Evolutionary conservation across 2,888 invertebrate species (phyloP).

Genomic region (Brenthis daphne): DNA sequence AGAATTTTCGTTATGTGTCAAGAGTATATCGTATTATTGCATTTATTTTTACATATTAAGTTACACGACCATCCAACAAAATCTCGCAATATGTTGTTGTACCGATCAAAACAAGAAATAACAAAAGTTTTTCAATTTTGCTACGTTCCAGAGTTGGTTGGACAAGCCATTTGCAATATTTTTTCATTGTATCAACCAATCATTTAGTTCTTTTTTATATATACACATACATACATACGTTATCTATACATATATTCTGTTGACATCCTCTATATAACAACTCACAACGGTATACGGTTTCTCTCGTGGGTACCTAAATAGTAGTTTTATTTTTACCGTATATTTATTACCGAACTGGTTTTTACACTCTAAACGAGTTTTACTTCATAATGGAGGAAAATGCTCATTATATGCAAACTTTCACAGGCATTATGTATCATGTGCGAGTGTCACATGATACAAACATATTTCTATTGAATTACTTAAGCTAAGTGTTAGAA

Average conservation of each 20-base stretch:
- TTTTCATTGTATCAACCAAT: slow-evolving; percentile 16
- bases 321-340: slow-evolving; percentile 13
- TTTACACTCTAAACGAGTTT: slow-evolving; percentile 30
- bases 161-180: slow-evolving; percentile 22
- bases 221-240: not conserved
- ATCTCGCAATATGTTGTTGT: not conserved
- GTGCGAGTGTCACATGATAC: slow-evolving; percentile 26
- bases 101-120: not conserved
- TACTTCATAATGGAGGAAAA: slow-evolving; percentile 35
- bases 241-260: not conserved
- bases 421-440: slow-evolving; percentile 30
- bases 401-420: slow-evolving; percentile 29
- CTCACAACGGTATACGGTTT: slow-evolving; percentile 6
- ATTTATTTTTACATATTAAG: not conserved
- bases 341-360: slow-evolving; percentile 26
- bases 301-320: slow-evolving; percentile 17
- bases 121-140: slow-evolving; percentile 21
- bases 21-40: no score
- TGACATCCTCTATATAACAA: slow-evolving; percentile 12
- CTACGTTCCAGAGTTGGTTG: slow-evolving; percentile 13
- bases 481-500: slow-evolving; percentile 13
- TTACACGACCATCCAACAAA: not conserved
- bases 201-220: slow-evolving; percentile 6
- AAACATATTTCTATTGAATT: slow-evolving; percentile 26
- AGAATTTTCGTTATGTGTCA: no score